Percentiles rank a stretch among this genome's conserved stretches.
Evolutionary conservation across 2,113 vertebrate genomes (phyloP).

Genomic region (Lepidothrix coronata): DNA sequence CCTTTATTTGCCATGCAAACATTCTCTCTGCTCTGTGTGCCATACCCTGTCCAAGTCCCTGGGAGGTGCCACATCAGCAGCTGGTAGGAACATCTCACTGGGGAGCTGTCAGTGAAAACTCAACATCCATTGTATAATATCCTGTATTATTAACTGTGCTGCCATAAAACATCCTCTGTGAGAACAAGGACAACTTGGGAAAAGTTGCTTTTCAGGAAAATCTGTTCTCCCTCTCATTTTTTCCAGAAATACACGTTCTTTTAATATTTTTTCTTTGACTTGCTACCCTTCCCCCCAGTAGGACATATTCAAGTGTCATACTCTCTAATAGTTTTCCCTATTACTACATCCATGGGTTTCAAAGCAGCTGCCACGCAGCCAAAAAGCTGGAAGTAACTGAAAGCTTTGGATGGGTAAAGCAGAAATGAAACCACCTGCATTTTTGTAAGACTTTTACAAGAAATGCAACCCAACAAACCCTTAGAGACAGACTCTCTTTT

Average conservation of each 20-base stretch:
- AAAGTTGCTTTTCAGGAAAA: conserved; percentile 4
- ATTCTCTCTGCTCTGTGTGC: not conserved
- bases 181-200: not conserved
- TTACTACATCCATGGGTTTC: not conserved
- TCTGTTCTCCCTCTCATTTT: not conserved
- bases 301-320: not conserved
- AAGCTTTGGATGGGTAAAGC: not conserved
- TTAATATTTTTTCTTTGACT: not conserved
- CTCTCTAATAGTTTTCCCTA: not conserved
- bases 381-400: not conserved
- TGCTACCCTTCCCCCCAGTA: not conserved
- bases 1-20: not conserved
- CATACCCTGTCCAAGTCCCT: not conserved
- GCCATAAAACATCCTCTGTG: not conserved
- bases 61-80: not conserved
- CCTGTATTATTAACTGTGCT: not conserved
- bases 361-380: not conserved
- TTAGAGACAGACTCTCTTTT: not conserved
- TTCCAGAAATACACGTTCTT: not conserved
- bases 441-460: not conserved
- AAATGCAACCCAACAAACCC: not conserved
- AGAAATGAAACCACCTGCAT: not conserved
- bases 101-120: not conserved
- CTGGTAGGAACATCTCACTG: not conserved
- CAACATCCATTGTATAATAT: not conserved